phyloP scores from a whole-genome alignment of 2,888 invertebrate genomes.

The Diarsia mendica region DNA sequence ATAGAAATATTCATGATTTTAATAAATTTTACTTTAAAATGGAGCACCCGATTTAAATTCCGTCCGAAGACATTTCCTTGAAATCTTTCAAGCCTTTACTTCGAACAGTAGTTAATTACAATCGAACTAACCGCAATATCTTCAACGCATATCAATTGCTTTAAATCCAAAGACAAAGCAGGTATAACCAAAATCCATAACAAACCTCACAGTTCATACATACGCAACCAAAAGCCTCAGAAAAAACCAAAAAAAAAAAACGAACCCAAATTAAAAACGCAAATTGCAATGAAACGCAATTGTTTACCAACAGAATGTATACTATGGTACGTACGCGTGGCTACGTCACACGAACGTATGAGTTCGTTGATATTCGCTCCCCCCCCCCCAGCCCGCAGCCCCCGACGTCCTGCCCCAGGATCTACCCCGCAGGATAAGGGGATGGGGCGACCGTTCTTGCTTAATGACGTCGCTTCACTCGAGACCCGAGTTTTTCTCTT shows the following conservation, averaged over 20 bases:
- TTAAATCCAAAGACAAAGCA: not conserved
- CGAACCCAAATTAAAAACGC: conserved; percentile 54
- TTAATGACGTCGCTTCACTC: conserved; percentile 87
- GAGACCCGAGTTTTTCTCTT: conserved; percentile 82
- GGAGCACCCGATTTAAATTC: not conserved
- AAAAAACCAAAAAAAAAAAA: conserved; percentile 29
- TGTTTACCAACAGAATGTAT: conserved; percentile 89
- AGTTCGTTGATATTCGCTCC: conserved; percentile 88
- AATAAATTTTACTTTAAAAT: conserved; percentile 1
- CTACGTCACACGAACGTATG: conserved; percentile 86
- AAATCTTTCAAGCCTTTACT: conserved; percentile 5
- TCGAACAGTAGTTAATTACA: not conserved
- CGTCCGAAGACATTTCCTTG: not conserved
- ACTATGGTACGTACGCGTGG: conserved; percentile 80
- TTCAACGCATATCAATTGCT: not conserved
- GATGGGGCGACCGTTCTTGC: conserved; percentile 79
- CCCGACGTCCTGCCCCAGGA: conserved; percentile 73
- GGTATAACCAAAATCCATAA: not conserved
- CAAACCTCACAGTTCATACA: not conserved
- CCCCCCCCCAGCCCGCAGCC: conserved; percentile 69
- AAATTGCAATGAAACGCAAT: conserved; percentile 76
- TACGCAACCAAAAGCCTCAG: not conserved
- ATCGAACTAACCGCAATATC: not conserved
- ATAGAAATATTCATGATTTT: conserved; percentile 4
- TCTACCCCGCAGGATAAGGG: conserved; percentile 80